phyloP scores from a whole-genome alignment of 53 echinoderm and acorn worm species.

The Stichopus horrens region DNA sequence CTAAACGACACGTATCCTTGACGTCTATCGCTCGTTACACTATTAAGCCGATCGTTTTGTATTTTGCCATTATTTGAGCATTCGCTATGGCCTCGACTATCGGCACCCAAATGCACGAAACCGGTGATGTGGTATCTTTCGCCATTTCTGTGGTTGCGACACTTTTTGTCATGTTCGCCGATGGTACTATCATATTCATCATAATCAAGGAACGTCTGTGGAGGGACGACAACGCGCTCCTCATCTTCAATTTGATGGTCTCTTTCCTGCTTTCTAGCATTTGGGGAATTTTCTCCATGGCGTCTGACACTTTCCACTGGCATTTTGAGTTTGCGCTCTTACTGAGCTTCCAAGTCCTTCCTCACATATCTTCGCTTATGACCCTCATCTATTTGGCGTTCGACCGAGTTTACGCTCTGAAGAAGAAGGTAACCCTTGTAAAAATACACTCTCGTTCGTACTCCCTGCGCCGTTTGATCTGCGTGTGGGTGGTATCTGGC shows the following conservation, averaged over 20 bases:
- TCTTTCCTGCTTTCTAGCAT: neutral
- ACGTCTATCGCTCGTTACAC: too few relatives aligned
- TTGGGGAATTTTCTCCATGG: neutral
- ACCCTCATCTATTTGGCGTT: neutral
- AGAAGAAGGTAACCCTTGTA: slow-evolving; percentile 26
- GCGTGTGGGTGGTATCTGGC: neutral
- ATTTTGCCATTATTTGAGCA: too few relatives aligned
- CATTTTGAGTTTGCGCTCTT: neutral
- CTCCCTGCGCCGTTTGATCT: neutral
- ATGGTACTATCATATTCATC: neutral
- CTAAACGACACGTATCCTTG: too few relatives aligned
- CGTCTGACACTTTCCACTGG: neutral
- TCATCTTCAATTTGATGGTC: slow-evolving; percentile 22
- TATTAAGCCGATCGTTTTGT: too few relatives aligned
- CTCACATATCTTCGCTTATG: neutral
- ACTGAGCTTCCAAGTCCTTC: neutral
- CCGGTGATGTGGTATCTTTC: neutral
- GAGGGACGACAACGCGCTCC: slow-evolving; percentile 16
- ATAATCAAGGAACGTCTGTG: slow-evolving; percentile 21
- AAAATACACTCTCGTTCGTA: slow-evolving; percentile 21
- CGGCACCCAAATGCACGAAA: too few relatives aligned
- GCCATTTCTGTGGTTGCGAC: neutral
- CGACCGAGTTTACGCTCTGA: slow-evolving; percentile 11
- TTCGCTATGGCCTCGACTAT: too few relatives aligned
- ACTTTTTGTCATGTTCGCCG: neutral